Conservation (phyloP, 2,888 invertebrate species). For the Hirudinaria manillensis region DNA sequence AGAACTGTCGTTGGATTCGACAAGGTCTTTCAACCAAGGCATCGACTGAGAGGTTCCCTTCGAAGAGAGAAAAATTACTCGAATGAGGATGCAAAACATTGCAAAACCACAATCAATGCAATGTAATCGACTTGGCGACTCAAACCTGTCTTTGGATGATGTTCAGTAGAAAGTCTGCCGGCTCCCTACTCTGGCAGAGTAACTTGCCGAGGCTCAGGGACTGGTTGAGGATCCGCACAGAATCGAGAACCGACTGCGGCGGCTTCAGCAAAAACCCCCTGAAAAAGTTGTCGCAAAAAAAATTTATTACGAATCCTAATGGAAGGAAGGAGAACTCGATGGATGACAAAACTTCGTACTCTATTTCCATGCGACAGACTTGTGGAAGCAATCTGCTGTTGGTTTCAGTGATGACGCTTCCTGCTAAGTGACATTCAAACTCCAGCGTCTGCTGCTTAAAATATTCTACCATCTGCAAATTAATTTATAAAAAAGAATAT, state of each 20-base stretch:
- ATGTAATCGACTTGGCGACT: neutral
- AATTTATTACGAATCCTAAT: neutral
- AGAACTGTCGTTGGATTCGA: slow-evolving; percentile 82
- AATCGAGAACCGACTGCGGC: slow-evolving; percentile 60
- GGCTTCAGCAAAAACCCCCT: slow-evolving; percentile 35
- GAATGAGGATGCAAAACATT: neutral
- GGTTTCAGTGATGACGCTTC: slow-evolving; percentile 79
- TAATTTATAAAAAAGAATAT: too few relatives aligned
- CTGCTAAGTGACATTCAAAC: slow-evolving; percentile 82
- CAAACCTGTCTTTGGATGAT: slow-evolving; percentile 72
- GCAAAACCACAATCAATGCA: neutral
- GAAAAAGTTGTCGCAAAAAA: neutral
- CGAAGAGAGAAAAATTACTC: neutral
- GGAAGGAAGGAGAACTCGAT: neutral
- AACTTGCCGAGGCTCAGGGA: slow-evolving; percentile 78
- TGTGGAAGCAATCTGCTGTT: slow-evolving; percentile 78
- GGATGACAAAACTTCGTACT: slow-evolving; percentile 14
- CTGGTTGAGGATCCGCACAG: slow-evolving; percentile 70
- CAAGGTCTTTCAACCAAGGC: slow-evolving; percentile 92
- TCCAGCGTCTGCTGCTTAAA: slow-evolving; percentile 76
- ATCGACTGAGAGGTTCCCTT: slow-evolving; percentile 75
- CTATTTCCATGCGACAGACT: slow-evolving; percentile 76
- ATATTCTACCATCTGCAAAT: slow-evolving; percentile 62
- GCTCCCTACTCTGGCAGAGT: slow-evolving; percentile 78
- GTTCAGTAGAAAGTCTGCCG: slow-evolving; percentile 77